Base-by-base conservation (phyloP, 1,140 invertebrate species). In the Drosophila novamexicana region DNA sequence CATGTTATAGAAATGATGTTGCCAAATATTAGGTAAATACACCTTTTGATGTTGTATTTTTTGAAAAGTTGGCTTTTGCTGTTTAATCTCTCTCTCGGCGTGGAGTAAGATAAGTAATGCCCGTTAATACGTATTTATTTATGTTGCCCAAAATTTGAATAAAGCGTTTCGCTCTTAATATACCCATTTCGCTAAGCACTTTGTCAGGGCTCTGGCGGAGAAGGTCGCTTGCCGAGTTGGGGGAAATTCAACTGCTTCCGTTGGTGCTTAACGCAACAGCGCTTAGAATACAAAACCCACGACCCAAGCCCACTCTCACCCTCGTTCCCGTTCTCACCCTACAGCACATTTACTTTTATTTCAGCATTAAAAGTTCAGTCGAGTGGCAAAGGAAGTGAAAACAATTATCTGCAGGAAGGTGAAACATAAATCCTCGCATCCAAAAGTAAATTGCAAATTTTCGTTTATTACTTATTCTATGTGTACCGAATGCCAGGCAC, bases 401-500 rank as follows among this genome's bases (percentile, higher is more conserved):
- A 88, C 83, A 88, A 88, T 89, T 88, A 88, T 88, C 83, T 80
- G 63, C 83, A 89, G 83, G 83, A 88, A 88, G 83, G 84, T 88
- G 77, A 89, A 88, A 74, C 84, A 89, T 89, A 88, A 88, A 89
- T 88, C 83, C 80, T 80, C 69, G 74, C 73, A 89, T 88, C 61
- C 79, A 81, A 83, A 88, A 88, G 84, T 88, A 88, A 88, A 89
- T 88, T 88, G 83, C 83, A 84, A 89, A 89, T 89, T 88, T 79
- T 83, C 70, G 79, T 89, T 89, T 88, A 89, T 88, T 88, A 77
- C 83, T 72, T 18, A 18, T 72, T 83, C 70, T 72, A 49, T 82
- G 79, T 69, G 65, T 63, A 74, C 40, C 34, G 40, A 32, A 50
- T 10, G 2, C 22, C 65, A 47, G 39, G 50, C 42, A 8, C n/a